phyloP scores from a whole-genome alignment of 2,113 vertebrate species.

The Dipodomys spectabilis region DNA sequence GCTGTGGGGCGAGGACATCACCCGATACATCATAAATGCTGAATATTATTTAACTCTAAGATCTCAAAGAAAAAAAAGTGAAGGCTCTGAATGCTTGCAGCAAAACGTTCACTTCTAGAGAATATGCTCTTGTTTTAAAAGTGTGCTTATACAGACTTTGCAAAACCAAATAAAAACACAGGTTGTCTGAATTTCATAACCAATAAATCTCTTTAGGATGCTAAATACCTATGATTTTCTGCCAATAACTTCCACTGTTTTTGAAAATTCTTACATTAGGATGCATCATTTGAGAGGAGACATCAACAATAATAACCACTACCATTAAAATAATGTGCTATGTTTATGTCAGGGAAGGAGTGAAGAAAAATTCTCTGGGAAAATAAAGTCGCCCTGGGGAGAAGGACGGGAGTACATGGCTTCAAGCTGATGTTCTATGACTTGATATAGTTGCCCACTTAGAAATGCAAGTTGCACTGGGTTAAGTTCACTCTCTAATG shows the following conservation, averaged over 20 bases:
- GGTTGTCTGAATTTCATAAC: not conserved
- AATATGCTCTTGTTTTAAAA: constrained; percentile 1
- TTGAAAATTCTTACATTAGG: not conserved
- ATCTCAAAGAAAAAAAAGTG: not conserved
- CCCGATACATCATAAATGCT: not conserved
- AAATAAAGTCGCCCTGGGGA: not conserved
- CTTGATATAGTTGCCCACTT: constrained; percentile 9
- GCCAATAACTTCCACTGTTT: not conserved
- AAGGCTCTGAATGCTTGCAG: not conserved
- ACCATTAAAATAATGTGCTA: not conserved
- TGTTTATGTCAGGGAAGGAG: not conserved
- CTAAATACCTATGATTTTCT: constrained; percentile 27
- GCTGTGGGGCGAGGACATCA: constrained; percentile 36
- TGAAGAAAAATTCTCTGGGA: not conserved
- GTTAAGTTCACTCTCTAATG: not conserved
- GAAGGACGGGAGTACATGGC: not conserved
- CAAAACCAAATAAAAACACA: not conserved
- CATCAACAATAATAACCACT: not conserved
- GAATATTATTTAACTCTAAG: constrained; percentile 41
- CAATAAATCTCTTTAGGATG: not conserved
- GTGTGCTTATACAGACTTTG: not conserved
- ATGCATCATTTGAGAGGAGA: not conserved
- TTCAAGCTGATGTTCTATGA: constrained; percentile 28
- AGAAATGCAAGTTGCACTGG: not conserved
- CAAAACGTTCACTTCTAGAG: not conserved